Conservation (phyloP, 2,888 invertebrate genomes). For the Ceraclea dissimilis region DNA sequence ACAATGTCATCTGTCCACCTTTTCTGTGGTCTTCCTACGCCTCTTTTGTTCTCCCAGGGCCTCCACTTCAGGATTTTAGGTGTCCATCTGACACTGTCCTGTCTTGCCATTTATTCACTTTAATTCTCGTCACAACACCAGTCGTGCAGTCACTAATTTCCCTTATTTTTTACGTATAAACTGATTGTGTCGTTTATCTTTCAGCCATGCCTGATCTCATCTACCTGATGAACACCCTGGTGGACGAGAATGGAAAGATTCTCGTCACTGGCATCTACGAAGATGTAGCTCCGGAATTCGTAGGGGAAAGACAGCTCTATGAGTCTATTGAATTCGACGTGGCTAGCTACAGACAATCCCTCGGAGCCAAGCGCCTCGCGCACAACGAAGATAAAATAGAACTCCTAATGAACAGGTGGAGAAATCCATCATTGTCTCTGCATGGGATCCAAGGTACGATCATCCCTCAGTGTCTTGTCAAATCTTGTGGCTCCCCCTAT, state of each 20-base stretch:
- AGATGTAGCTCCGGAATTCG: constrained; percentile 66
- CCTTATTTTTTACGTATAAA: too few species aligned
- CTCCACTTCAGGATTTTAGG: too few species aligned
- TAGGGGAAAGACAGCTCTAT: constrained; percentile 66
- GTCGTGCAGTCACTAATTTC: too few species aligned
- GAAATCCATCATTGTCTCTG: constrained; percentile 85
- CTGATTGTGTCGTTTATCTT: too few species aligned
- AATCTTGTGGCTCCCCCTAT: background rate
- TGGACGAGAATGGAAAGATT: constrained; percentile 83
- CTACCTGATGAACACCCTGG: constrained; percentile 73
- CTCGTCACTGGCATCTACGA: constrained; percentile 75
- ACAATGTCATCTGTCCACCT: too few species aligned
- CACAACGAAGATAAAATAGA: constrained; percentile 75
- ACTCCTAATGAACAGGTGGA: constrained; percentile 91
- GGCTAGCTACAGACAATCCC: constrained; percentile 60
- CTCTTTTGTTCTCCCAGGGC: too few species aligned
- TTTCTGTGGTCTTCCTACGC: too few species aligned
- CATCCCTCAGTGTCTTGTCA: background rate
- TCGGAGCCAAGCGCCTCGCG: constrained; percentile 62
- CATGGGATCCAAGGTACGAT: constrained; percentile 83
- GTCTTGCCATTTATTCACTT: too few species aligned
- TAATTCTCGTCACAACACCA: too few species aligned
- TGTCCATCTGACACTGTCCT: too few species aligned
- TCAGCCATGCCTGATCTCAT: constrained; percentile 85
- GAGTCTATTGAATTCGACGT: constrained; percentile 81